Conservation (phyloP, 2,888 invertebrate species). For the Calliopum simillimum region DNA sequence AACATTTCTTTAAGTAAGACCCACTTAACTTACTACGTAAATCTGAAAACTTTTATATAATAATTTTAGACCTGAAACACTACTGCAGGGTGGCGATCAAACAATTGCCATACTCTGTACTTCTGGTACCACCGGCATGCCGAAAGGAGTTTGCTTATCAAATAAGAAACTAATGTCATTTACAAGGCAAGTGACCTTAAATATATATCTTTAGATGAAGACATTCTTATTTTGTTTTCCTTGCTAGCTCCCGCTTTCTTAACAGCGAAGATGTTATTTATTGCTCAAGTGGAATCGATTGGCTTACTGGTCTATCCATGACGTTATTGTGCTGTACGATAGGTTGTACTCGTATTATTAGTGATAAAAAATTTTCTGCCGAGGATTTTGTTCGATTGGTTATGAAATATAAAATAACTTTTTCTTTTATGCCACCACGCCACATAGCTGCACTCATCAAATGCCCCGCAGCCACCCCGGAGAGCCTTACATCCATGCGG, state of each 20-base stretch:
- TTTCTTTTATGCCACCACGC: slow-evolving; percentile 51
- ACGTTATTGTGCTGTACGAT: background rate
- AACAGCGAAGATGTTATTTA: slow-evolving; percentile 11
- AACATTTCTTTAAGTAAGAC: slow-evolving; percentile 41
- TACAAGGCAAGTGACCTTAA: too few relatives aligned
- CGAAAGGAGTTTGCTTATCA: slow-evolving; percentile 51
- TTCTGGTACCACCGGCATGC: slow-evolving; percentile 58
- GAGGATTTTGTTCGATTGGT: slow-evolving; percentile 52
- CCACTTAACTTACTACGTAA: background rate
- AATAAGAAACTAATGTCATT: too few relatives aligned
- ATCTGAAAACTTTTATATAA: background rate
- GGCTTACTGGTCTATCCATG: background rate
- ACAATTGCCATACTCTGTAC: slow-evolving; percentile 57
- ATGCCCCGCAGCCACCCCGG: slow-evolving; percentile 47
- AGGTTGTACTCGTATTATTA: slow-evolving; percentile 16
- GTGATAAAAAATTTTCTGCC: slow-evolving; percentile 49
- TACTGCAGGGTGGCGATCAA: slow-evolving; percentile 46
- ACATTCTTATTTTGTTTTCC: too few relatives aligned
- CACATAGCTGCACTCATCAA: slow-evolving; percentile 50
- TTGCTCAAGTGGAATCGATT: slow-evolving; percentile 11
- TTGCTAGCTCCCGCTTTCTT: background rate
- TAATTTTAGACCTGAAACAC: slow-evolving; percentile 4
- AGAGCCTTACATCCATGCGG: slow-evolving; percentile 47
- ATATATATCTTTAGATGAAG: too few relatives aligned
- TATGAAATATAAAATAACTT: slow-evolving; percentile 52